Evolutionary conservation across 2,888 invertebrate genomes (phyloP).

Genomic region (Patella ulyssiponensis): DNA sequence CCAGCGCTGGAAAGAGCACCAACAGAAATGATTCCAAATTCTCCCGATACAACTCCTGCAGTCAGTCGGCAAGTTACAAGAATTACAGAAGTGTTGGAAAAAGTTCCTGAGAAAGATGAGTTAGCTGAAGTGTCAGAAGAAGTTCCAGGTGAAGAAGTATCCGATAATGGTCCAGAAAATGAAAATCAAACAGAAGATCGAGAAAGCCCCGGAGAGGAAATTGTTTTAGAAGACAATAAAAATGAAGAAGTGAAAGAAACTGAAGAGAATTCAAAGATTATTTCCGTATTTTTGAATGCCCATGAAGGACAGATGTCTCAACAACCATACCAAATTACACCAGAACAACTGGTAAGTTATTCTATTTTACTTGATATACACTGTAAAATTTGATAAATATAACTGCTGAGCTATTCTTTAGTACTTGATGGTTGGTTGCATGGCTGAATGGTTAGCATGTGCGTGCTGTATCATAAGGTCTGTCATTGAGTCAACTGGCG

Average conservation of each 20-base stretch:
- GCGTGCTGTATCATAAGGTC: no score
- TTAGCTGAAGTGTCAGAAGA: slow-evolving; percentile 11
- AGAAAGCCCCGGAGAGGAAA: slow-evolving; percentile 4
- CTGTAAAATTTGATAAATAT: no score
- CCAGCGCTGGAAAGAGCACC: background rate
- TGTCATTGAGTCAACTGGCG: no score
- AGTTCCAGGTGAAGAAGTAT: background rate
- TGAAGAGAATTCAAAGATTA: slow-evolving; percentile 45
- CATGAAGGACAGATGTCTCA: slow-evolving; percentile 55
- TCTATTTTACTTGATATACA: no score
- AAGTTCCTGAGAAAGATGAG: background rate
- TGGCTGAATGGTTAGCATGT: no score
- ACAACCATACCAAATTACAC: slow-evolving; percentile 58
- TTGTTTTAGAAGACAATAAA: no score
- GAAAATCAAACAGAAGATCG: background rate
- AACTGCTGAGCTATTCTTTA: no score
- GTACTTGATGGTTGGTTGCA: no score
- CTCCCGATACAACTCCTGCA: slow-evolving; percentile 54
- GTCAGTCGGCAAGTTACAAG: slow-evolving; percentile 41
- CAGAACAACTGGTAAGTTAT: slow-evolving; percentile 61
- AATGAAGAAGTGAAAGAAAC: slow-evolving; percentile 21
- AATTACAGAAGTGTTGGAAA: slow-evolving; percentile 12
- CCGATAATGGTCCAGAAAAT: background rate
- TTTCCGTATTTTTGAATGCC: slow-evolving; percentile 53
- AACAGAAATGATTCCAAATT: slow-evolving; percentile 56